Evolutionary conservation across 2,113 vertebrate genomes (phyloP), one percentile per base, ranked within the genome.

Genomic region (Rhinogobius similis): DNA sequence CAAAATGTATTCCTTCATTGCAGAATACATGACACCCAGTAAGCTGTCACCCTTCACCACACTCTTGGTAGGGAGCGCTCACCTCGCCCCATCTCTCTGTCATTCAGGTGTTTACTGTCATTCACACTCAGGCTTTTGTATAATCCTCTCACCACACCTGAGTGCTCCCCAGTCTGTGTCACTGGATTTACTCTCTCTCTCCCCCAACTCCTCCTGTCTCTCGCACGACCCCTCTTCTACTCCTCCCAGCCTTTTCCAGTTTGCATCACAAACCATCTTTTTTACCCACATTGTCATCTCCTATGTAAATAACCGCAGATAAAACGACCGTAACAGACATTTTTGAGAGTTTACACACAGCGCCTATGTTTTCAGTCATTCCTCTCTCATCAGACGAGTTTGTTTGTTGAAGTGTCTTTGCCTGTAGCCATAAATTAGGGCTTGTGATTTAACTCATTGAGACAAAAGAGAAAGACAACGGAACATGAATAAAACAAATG

Each of bases 71-170:
- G 73, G 38, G 61, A 41, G 52, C 75, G 64, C 73, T 77, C 53
- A 5, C 79, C 74, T 68, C 70, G 77, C 76, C 64, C 67, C 62
- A 16, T 85, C 86, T 82, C 79, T 84, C 88, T 90, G 88, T 90
- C 91, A 90, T 88, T 91, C 88, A 91, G 89, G 87, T 91, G 91
- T 90, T 90, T 90, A 90, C 89, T 90, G 88, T 90, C 90, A 92
- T 91, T 90, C 87, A 90, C 88, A 83, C 89, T 91, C 82, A 87
- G 86, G 87, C 82, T 89, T 91, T 91, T 89, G 87, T 89, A 86
- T 91, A 91, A 92, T 89, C 89, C 90, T 87, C 88, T 90, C 88
- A 89, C 87, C 91, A 91, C 88, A 91, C 90, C 90, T 91, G 88
- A 91, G 86, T 83, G 87, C 89, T 86, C 83, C 83, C 76, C 83